Conservation (phyloP, 2,797 vertebrate species). For the Trachurus trachurus region DNA sequence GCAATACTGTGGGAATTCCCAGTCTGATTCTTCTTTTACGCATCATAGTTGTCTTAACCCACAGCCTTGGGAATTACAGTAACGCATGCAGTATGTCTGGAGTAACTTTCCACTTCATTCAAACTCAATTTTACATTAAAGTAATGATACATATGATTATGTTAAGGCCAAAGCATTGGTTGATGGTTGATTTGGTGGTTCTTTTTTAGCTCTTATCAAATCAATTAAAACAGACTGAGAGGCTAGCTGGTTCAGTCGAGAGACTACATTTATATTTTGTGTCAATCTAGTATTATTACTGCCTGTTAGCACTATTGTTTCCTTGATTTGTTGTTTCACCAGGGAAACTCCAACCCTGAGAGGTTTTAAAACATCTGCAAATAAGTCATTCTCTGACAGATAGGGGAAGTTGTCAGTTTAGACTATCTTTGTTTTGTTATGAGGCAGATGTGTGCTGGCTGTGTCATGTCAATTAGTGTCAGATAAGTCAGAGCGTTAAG, state of each 20-base stretch:
- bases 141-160: background rate
- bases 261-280: background rate
- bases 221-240: slow-evolving; percentile 38
- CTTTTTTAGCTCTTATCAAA: slow-evolving; percentile 8
- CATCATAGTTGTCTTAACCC: slow-evolving; percentile 2
- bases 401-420: slow-evolving; percentile 17
- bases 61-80: slow-evolving; percentile 10
- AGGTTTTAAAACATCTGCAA: background rate
- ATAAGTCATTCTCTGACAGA: background rate
- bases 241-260: background rate
- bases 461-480: background rate
- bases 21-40: slow-evolving; percentile 17
- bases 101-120: background rate
- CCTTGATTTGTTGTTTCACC: background rate
- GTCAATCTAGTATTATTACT: background rate
- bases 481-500: slow-evolving; percentile 1
- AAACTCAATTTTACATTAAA: background rate
- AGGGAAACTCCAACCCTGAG: background rate
- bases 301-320: background rate
- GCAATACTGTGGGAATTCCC: slow-evolving; percentile 31
- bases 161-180: background rate
- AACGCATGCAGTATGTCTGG: slow-evolving; percentile 13
- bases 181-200: background rate
- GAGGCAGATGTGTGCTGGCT: background rate
- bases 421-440: slow-evolving; percentile 9